These are phyloP conservation scores for Ernsta delagoae DNA, from an alignment of 2,888 invertebrate genomes.

Conservation along the genomic window DNA sequence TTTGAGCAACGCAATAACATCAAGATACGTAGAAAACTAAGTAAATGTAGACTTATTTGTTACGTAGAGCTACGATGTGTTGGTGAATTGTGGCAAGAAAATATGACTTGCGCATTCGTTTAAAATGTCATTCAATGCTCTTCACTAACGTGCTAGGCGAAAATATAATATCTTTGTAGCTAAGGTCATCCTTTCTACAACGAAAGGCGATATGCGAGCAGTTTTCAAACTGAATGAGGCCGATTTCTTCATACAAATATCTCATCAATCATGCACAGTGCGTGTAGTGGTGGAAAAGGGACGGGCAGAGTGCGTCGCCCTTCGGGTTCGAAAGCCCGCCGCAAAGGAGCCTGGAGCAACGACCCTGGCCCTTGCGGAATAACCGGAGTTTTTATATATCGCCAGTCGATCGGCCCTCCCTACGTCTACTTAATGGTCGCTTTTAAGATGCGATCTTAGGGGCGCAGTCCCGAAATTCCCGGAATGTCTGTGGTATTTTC, in stretches of 20 bases:
- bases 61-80: no score
- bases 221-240: constrained; percentile 4
- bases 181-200: constrained; percentile 12
- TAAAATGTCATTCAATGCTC: no score
- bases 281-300: constrained; percentile 52
- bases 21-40: no score
- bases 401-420: constrained; percentile 49
- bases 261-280: constrained; percentile 52
- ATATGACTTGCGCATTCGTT: no score
- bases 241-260: constrained; percentile 10
- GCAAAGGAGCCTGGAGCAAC: constrained; percentile 68
- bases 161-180: neutral
- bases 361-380: constrained; percentile 77
- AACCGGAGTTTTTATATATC: constrained; percentile 60
- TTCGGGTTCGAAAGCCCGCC: constrained; percentile 60
- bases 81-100: no score
- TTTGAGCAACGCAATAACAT: no score
- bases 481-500: constrained; percentile 31
- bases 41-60: no score
- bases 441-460: constrained; percentile 37
- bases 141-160: no score
- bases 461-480: constrained; percentile 39
- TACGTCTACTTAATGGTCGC: constrained; percentile 54
- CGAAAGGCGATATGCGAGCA: neutral
- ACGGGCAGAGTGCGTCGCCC: constrained; percentile 68